A percentile compares a stretch with the other conserved stretches of the same genome.
These are phyloP conservation scores for Drosophila kanekoi DNA, from an alignment of 2,888 invertebrate species.

Conservation along the genomic window DNA sequence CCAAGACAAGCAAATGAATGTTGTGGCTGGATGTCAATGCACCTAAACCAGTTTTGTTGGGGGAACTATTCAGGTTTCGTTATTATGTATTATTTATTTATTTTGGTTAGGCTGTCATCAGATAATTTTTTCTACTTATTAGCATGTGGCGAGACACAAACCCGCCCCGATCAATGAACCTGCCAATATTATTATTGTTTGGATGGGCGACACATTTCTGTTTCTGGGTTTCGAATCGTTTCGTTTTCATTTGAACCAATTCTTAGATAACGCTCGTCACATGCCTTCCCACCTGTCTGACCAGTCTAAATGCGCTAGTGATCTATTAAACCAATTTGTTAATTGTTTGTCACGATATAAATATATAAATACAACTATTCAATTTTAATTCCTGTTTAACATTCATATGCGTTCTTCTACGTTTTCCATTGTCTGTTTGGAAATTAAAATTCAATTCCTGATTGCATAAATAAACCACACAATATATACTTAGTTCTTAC, in stretches of 20 bases:
- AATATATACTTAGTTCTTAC: not conserved
- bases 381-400: conserved; percentile 44
- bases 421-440: not conserved
- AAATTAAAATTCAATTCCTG: conserved; percentile 10
- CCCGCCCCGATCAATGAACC: conserved; percentile 70
- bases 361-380: conserved; percentile 11
- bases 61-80: conserved; percentile 34
- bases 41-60: conserved; percentile 42
- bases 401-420: not conserved
- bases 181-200: conserved; percentile 1
- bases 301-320: conserved; percentile 27
- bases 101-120: conserved; percentile 45
- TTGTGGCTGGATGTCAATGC: conserved; percentile 64
- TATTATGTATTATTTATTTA: conserved; percentile 53
- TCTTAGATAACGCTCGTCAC: conserved; percentile 25
- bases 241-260: conserved; percentile 40
- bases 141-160: conserved; percentile 57
- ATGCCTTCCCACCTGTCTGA: conserved; percentile 20
- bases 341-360: conserved; percentile 5
- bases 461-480: conserved; percentile 10
- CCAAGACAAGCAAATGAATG: conserved; percentile 14
- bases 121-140: conserved; percentile 53
- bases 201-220: conserved; percentile 46
- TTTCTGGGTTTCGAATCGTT: conserved; percentile 39
- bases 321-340: conserved; percentile 45